Evolutionary conservation across 2,888 invertebrate genomes (phyloP).

Genomic region (Lasioglossum marginatum): DNA sequence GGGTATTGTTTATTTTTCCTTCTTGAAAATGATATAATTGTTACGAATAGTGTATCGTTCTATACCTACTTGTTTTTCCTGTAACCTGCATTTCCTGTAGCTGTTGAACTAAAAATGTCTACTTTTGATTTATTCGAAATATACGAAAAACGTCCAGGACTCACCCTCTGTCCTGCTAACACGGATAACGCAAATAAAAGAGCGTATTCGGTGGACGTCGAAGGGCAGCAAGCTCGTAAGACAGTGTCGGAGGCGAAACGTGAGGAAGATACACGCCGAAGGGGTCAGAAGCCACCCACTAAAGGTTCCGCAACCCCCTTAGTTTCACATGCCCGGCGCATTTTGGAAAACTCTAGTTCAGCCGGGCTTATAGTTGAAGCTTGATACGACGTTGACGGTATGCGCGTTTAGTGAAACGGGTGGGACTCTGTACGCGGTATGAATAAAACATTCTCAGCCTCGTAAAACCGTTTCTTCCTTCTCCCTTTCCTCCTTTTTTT

Average conservation of each 20-base stretch:
- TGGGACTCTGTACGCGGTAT: slow-evolving; percentile 67
- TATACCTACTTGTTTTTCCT: too few relatives aligned
- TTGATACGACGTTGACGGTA: slow-evolving; percentile 75
- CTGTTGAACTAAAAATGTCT: background rate
- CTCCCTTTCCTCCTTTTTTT: slow-evolving; percentile 59
- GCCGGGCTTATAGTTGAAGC: slow-evolving; percentile 74
- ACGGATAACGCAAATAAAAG: slow-evolving; percentile 46
- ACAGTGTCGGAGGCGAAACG: slow-evolving; percentile 55
- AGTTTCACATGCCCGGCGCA: slow-evolving; percentile 72
- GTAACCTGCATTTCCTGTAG: too few relatives aligned
- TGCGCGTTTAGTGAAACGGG: slow-evolving; percentile 74
- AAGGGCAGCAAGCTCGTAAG: slow-evolving; percentile 41
- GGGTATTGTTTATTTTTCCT: background rate
- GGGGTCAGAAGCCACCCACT: slow-evolving; percentile 51
- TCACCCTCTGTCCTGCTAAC: slow-evolving; percentile 12
- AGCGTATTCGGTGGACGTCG: slow-evolving; percentile 37
- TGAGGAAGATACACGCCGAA: slow-evolving; percentile 68
- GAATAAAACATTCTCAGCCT: slow-evolving; percentile 73
- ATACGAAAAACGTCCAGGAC: background rate
- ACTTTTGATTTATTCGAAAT: background rate
- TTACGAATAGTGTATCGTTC: too few relatives aligned
- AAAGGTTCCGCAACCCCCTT: slow-evolving; percentile 54
- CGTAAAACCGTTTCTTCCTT: slow-evolving; percentile 68
- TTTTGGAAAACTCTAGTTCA: slow-evolving; percentile 74
- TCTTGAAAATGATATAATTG: background rate